Base-by-base conservation (phyloP, 2,113 vertebrate genomes). In the Sorex fumeus region DNA sequence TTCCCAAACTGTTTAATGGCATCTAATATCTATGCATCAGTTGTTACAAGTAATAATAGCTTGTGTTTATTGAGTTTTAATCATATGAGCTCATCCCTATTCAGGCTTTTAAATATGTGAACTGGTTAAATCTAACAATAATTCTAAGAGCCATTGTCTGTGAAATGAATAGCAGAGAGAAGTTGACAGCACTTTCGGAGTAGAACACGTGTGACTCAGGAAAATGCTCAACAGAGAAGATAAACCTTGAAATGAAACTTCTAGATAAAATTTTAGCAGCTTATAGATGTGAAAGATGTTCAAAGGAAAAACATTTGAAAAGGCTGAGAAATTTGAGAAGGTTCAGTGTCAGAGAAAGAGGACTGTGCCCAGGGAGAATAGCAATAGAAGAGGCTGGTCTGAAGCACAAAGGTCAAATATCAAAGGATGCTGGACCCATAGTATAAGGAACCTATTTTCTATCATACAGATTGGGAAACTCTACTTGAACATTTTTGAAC, bases 241-340 rank as follows among this genome's bases (percentile, higher is more conserved):
- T 27, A 80, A 32, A 53, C 36, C 81, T 89, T 87, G 91, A 91
- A 80, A 87, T 71, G 84, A 87, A 28, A 80, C 67, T 87, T 91
- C 64, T 62, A 72, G 72, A 87, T 87, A 72, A 84, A 64, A 28
- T 84, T 89, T 94, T 80, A 50, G 36, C 80, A 72, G 30, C 66
- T 27, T 80, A 36, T 80, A 71, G 76, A 80, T 77, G 67, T 84
- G 27, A 87, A 87, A 81, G n/a, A 3, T 45, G 30, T 74, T 93
- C 85, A 84, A 86, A 87, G 25, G 62, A 71, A 95, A 45, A 83
- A n/a, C 70, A 67, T 75, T 79, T 69, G 27, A 5, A 76, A 84
- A 88, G 47, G 47, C 53, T 47, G 67, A 70, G 84, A 60, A 66
- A 84, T 79, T 40, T 60, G 40, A 78, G 69, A 89, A n/a, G 67